Evolutionary conservation across 1,140 invertebrate species (phyloP).

Genomic region (Calliopsis andreniformis): DNA sequence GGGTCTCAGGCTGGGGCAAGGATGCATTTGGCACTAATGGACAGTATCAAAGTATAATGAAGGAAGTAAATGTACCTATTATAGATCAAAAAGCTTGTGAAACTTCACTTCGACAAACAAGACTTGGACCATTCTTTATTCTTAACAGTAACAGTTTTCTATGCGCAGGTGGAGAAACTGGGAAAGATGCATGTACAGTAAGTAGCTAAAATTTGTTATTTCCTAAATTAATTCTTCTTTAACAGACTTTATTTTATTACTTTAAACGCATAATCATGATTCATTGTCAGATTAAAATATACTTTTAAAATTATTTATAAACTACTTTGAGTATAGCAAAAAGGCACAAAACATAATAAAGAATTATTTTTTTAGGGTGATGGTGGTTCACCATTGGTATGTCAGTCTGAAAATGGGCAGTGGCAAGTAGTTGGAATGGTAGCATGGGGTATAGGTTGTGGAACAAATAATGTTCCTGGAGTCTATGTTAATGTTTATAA

Average conservation of each 20-base stretch:
- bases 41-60: conserved; percentile 85
- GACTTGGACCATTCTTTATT: conserved; percentile 84
- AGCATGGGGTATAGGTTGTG: conserved; percentile 89
- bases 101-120: conserved; percentile 83
- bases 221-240: not conserved
- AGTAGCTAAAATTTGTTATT: conserved; percentile 33
- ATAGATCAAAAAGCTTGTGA: conserved; percentile 85
- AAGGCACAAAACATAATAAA: too few relatives aligned
- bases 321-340: too few relatives aligned
- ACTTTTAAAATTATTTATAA: too few relatives aligned
- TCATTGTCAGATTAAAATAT: too few relatives aligned
- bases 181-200: conserved; percentile 89
- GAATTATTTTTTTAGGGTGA: conserved; percentile 84
- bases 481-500: conserved; percentile 86
- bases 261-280: too few relatives aligned
- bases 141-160: conserved; percentile 86
- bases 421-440: conserved; percentile 87
- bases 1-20: conserved; percentile 92
- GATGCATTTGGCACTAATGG: conserved; percentile 86
- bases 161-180: conserved; percentile 88
- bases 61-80: conserved; percentile 87
- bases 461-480: conserved; percentile 84
- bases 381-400: conserved; percentile 89
- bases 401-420: conserved; percentile 81
- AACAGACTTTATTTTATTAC: too few relatives aligned